Evolutionary conservation across 2,888 invertebrate genomes (phyloP).

Genomic region (Mimas tiliae): DNA sequence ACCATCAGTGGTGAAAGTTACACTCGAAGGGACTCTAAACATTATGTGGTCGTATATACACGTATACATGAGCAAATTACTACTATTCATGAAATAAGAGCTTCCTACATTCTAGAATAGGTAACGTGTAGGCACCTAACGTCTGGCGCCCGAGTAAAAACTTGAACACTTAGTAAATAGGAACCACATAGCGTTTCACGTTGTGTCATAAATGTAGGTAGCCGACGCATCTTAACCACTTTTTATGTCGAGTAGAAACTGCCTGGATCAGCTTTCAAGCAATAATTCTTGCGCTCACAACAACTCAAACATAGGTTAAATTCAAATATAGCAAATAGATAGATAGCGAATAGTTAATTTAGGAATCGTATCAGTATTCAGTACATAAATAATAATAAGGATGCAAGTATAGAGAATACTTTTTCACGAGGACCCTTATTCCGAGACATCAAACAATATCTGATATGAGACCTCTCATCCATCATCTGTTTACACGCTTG

Average conservation of each 20-base stretch:
- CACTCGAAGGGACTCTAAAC: slow-evolving; percentile 21
- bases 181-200: slow-evolving; percentile 71
- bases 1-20: slow-evolving; percentile 32
- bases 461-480: background rate
- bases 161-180: slow-evolving; percentile 56
- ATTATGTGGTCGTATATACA: slow-evolving; percentile 33
- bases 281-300: slow-evolving; percentile 29
- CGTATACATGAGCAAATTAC: slow-evolving; percentile 47
- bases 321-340: slow-evolving; percentile 27
- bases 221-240: slow-evolving; percentile 55
- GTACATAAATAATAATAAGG: background rate
- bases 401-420: background rate
- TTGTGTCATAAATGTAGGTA: slow-evolving; percentile 58
- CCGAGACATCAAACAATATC: background rate
- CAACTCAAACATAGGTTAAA: slow-evolving; percentile 37
- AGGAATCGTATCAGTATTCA: background rate
- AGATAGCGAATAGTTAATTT: background rate
- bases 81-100: slow-evolving; percentile 73
- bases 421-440: background rate
- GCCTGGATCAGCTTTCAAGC: slow-evolving; percentile 56
- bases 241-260: slow-evolving; percentile 55
- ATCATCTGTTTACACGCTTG: background rate
- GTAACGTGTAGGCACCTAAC: slow-evolving; percentile 48
- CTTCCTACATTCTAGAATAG: slow-evolving; percentile 44
- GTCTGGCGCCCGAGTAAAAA: slow-evolving; percentile 72